Evolutionary conservation across 2,888 invertebrate species (phyloP), one percentile per base, ranked within the genome.

Genomic region (Dryococelus australis): DNA sequence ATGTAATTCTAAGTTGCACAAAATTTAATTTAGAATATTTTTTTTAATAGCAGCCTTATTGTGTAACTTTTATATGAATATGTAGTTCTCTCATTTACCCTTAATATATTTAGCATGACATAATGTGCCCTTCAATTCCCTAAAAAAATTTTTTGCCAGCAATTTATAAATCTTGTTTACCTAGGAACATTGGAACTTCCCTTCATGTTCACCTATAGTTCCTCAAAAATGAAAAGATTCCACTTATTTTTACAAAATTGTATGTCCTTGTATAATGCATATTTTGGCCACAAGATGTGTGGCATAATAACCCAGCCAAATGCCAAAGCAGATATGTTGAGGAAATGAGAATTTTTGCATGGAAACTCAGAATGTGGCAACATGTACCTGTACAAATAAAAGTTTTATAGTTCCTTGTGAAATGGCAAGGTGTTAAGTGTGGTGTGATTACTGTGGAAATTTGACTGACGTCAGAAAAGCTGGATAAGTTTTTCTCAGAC

Each of bases 281-380:
- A 65, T 65, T 24, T 65, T 47, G 10, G 47, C 8, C 47, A 24
- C 65, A n/a, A 65, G 20, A 24, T 65, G 10, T 65, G 65, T 65
- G 65, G 0, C n/a, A 65, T n/a, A 16, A 65, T 65, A 65, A 65
- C 65, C 65, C 65, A 65, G 65, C 65, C 65, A 65, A 65, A 65
- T 8, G 65, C 24, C 65, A 65, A n/a, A 65, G 65, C 65, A 65
- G 65, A 65, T 20, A 65, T 65, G 65, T 65, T 65, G n/a, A n/a
- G 65, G 20, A 20, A 65, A 65, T 24, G 65, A 65, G 10, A 65
- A 65, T 65, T 65, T 65, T 16, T 65, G 65, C 65, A 65, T n/a
- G 65, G 65, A 65, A 65, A 65, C 65, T 65, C 65, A 65, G 65
- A 65, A 65, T 65, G 65, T 65, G 65, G 65, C 65, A n/a, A 65